Evolutionary conservation across 1,140 invertebrate species (phyloP).

Genomic region (Cyphomyrmex costatus): DNA sequence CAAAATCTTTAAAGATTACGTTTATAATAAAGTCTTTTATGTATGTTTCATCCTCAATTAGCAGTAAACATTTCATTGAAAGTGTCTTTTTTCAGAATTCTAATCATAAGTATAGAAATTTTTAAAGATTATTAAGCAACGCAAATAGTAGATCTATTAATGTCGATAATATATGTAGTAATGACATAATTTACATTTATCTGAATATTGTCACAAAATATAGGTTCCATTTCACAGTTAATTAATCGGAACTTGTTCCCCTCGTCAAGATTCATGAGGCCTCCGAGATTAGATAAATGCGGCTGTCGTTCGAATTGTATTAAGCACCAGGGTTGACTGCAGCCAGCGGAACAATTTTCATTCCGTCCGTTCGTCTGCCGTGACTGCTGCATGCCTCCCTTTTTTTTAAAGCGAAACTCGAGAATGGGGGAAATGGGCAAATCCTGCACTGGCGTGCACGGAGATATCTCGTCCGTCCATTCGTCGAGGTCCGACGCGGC

Average conservation of each 20-base stretch:
- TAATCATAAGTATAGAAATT: too few species aligned
- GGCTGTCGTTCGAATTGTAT: slow-evolving; percentile 57
- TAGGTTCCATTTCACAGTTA: slow-evolving; percentile 10
- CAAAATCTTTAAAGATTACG: too few species aligned
- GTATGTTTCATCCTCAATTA: too few species aligned
- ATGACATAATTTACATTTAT: background rate
- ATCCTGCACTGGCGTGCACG: slow-evolving; percentile 60
- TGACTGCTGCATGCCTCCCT: background rate
- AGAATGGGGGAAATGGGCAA: slow-evolving; percentile 65
- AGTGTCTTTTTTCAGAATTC: too few species aligned
- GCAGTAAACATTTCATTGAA: too few species aligned
- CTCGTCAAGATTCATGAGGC: slow-evolving; percentile 41
- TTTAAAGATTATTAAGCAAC: too few species aligned
- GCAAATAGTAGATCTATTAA: background rate
- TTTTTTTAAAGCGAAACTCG: slow-evolving; percentile 23
- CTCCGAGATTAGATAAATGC: slow-evolving; percentile 47
- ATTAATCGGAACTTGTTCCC: slow-evolving; percentile 28
- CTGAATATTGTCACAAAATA: background rate
- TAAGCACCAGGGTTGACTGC: slow-evolving; percentile 32
- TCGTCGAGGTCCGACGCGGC: slow-evolving; percentile 56
- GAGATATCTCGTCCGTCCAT: slow-evolving; percentile 66
- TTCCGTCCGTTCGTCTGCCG: slow-evolving; percentile 38
- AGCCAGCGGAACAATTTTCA: slow-evolving; percentile 66
- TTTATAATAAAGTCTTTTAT: too few species aligned
- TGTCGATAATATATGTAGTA: background rate